Evolutionary conservation across 2,113 vertebrate genomes (phyloP).

Genomic region (Caranx melampygus): DNA sequence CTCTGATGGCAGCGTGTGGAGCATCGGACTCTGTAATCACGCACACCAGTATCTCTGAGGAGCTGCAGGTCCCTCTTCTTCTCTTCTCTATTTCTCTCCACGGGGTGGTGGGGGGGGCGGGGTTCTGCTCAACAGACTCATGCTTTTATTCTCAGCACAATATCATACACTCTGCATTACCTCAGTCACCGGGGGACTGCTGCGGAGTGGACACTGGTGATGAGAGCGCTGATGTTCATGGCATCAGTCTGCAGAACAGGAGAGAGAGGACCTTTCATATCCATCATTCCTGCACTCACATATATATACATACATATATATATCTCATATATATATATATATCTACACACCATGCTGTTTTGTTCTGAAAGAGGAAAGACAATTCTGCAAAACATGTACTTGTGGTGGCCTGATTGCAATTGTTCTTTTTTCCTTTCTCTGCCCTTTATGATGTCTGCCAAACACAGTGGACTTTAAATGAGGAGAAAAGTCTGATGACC

Average conservation of each 20-base stretch:
- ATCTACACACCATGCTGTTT: constrained; percentile 52
- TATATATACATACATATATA: constrained; percentile 29
- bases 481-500: constrained; percentile 75
- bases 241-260: constrained; percentile 15
- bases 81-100: constrained; percentile 62
- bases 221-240: constrained; percentile 10
- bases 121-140: constrained; percentile 55
- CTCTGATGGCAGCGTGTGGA: constrained; percentile 87
- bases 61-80: constrained; percentile 58
- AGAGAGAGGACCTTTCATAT: constrained; percentile 73
- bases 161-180: constrained; percentile 87
- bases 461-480: constrained; percentile 66
- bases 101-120: constrained; percentile 21
- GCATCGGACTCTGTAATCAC: constrained; percentile 64
- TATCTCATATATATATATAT: constrained; percentile 22
- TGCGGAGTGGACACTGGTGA: constrained; percentile 70
- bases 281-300: constrained; percentile 80
- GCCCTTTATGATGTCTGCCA: constrained; percentile 69
- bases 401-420: constrained; percentile 63
- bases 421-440: constrained; percentile 48
- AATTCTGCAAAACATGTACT: constrained; percentile 56
- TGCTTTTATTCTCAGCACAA: constrained; percentile 86
- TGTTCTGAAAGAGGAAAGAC: constrained; percentile 54
- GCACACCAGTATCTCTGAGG: constrained; percentile 59
- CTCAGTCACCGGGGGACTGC: constrained; percentile 84